Evolutionary conservation across 2,113 vertebrate species (phyloP).

Genomic region (Eolophus roseicapilla): DNA sequence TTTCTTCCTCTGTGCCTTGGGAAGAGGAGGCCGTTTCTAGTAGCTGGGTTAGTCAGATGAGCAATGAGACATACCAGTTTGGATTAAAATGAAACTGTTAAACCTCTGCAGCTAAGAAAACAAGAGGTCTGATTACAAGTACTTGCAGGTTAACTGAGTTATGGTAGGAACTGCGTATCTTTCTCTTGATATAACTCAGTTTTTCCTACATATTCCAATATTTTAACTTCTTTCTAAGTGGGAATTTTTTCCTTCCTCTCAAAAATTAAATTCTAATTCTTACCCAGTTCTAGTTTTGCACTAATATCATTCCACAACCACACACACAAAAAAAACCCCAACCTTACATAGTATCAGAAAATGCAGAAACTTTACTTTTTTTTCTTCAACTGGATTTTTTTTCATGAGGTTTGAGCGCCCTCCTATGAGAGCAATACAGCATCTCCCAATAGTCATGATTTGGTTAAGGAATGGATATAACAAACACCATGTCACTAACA

Average conservation of each 20-base stretch:
- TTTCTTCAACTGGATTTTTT: accelerated
- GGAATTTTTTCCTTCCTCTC: not conserved
- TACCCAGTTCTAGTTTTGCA: not conserved
- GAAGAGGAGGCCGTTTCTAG: not conserved
- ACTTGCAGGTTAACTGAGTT: not conserved
- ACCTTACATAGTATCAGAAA: not conserved
- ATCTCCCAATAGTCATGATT: not conserved
- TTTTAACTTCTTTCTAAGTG: not conserved
- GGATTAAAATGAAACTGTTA: not conserved
- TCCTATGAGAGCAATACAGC: not conserved
- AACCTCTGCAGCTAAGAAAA: not conserved
- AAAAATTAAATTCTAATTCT: not conserved
- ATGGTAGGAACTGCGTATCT: accelerated
- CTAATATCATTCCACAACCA: not conserved
- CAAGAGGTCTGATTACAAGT: not conserved
- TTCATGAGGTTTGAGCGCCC: not conserved
- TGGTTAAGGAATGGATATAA: accelerated
- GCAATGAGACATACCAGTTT: not conserved
- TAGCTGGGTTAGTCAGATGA: not conserved
- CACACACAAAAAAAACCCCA: not conserved
- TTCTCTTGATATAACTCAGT: not conserved
- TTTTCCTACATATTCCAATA: not conserved
- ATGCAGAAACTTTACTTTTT: accelerated
- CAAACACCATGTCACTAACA: not conserved
- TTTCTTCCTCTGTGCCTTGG: not conserved